A percentile compares a stretch with the other conserved stretches of the same genome.
phyloP scores from a whole-genome alignment of 2,888 invertebrate species.

The Nesidiocoris tenuis region DNA sequence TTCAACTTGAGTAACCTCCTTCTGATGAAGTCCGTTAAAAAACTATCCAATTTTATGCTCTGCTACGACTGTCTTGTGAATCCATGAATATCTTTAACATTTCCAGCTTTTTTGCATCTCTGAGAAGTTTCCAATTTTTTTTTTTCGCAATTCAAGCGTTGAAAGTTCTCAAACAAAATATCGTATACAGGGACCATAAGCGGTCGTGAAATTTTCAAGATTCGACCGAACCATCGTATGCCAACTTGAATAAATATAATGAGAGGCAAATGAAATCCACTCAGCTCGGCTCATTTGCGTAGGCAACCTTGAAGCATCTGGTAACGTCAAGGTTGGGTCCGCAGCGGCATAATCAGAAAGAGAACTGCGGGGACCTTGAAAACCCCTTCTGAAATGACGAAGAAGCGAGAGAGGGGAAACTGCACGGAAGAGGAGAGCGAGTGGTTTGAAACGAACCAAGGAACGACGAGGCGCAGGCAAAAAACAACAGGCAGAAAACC shows the following conservation, averaged over 20 bases:
- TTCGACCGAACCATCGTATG: not conserved
- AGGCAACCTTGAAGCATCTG: slow-evolving; percentile 24
- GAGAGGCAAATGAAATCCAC: not conserved
- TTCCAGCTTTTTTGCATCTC: not conserved
- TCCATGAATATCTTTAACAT: no score
- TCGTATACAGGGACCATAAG: no score
- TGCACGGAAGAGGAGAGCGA: slow-evolving; percentile 4
- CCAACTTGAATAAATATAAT: not conserved
- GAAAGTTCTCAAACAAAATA: no score
- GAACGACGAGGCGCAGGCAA: not conserved
- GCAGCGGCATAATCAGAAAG: slow-evolving; percentile 22
- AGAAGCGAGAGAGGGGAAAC: slow-evolving; percentile 10
- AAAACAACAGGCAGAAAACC: slow-evolving; percentile 14
- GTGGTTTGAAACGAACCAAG: not conserved
- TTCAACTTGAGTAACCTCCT: no score
- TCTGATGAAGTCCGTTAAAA: no score
- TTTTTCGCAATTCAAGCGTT: not conserved
- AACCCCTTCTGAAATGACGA: slow-evolving; percentile 6
- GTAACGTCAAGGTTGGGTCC: slow-evolving; percentile 30
- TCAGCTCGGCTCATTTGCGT: slow-evolving; percentile 8
- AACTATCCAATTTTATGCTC: no score
- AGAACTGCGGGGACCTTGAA: slow-evolving; percentile 23
- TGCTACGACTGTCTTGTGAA: no score
- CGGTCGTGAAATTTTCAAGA: no score
- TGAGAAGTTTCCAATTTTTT: not conserved